Evolutionary conservation across 2,113 vertebrate genomes (phyloP).

Genomic region (Heloderma charlesbogerti): DNA sequence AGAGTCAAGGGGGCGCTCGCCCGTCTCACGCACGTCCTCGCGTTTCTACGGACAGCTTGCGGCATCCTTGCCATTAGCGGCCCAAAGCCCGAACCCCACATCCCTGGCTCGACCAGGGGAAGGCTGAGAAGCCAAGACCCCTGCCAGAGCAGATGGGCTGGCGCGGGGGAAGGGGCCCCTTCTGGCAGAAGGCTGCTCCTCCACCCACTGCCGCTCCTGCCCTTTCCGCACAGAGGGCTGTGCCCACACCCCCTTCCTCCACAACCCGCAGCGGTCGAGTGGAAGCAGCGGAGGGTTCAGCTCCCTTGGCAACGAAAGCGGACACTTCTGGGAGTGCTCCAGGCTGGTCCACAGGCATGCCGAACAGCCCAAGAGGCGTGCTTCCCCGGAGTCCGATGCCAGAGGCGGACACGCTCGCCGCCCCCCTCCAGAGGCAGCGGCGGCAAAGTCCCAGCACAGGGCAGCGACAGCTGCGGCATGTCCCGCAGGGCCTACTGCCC

Average conservation of each 20-base stretch:
- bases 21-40: too few relatives aligned
- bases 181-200: neutral
- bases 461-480: neutral
- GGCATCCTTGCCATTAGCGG: fast-evolving
- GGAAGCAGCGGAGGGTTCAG: neutral
- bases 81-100: neutral
- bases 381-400: neutral
- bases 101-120: too few relatives aligned
- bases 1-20: conserved; percentile 24
- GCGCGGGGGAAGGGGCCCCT: neutral
- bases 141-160: too few relatives aligned
- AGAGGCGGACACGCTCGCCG: neutral
- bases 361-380: neutral
- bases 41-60: too few relatives aligned
- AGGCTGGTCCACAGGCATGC: neutral
- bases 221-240: neutral
- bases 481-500: neutral
- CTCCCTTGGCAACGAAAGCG: neutral
- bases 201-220: neutral
- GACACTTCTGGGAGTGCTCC: neutral
- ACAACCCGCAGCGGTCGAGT: neutral
- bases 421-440: neutral
- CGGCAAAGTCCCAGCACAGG: too few relatives aligned
- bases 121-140: neutral
- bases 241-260: too few relatives aligned